Evolutionary conservation across 2,113 vertebrate species (phyloP).

Genomic region (Orycteropus afer): DNA sequence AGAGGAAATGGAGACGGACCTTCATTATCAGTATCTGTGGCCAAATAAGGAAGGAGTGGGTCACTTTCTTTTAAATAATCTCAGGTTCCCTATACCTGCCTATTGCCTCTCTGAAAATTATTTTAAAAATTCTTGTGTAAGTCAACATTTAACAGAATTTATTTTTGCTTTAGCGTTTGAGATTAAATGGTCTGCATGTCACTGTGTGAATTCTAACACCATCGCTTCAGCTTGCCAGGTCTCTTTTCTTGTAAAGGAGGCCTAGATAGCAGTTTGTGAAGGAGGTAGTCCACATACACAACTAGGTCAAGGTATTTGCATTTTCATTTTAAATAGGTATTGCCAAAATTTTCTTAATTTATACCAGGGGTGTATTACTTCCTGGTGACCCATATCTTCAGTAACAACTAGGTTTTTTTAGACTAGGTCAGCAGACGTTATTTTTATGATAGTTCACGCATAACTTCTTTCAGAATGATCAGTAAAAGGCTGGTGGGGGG

Average conservation of each 20-base stretch:
- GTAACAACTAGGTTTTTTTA: not conserved
- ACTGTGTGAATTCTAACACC: not conserved
- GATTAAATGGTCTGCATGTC: not conserved
- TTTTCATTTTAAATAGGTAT: not conserved
- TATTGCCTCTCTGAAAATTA: not conserved
- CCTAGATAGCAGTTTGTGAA: not conserved
- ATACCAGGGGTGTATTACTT: not conserved
- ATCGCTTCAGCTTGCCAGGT: not conserved
- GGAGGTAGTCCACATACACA: not conserved
- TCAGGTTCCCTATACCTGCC: not conserved
- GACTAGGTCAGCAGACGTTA: not conserved
- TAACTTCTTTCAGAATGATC: no score
- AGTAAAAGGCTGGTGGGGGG: no score
- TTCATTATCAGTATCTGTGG: not conserved
- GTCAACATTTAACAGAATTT: not conserved
- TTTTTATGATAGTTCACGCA: not conserved
- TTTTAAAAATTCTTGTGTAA: not conserved
- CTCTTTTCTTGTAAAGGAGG: not conserved
- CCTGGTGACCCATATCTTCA: not conserved
- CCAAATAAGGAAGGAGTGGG: not conserved
- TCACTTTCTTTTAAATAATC: not conserved
- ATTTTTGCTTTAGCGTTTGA: not conserved
- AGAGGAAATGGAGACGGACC: no score
- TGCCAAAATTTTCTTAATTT: not conserved
- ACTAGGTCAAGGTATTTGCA: not conserved